Percentiles rank a stretch among this genome's conserved stretches.
These are phyloP conservation scores for Bactericera cockerelli DNA, from an alignment of 1,140 invertebrate genomes.

Conservation along the genomic window DNA sequence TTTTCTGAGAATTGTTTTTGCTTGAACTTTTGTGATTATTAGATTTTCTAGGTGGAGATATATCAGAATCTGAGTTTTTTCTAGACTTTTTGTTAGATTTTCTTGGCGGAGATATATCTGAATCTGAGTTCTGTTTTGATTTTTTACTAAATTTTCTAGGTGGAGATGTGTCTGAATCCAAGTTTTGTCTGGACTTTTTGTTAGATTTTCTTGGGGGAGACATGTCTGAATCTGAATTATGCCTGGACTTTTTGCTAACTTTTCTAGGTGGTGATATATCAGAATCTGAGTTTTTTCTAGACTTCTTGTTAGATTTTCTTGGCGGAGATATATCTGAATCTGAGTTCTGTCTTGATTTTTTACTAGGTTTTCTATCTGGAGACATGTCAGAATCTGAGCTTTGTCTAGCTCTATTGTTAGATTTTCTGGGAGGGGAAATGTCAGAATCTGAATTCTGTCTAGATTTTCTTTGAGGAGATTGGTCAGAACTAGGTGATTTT, in stretches of 20 bases:
- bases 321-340: constrained; percentile 22
- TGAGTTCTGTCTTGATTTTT: not conserved
- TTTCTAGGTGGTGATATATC: constrained; percentile 25
- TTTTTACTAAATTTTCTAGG: constrained; percentile 20
- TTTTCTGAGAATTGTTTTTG: not conserved
- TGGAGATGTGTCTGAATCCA: constrained; percentile 18
- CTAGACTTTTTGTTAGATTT: constrained; percentile 15
- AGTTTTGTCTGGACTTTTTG: constrained; percentile 1
- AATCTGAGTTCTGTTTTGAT: constrained; percentile 10
- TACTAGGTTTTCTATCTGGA: constrained; percentile 21
- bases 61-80: constrained; percentile 17
- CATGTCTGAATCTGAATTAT: constrained; percentile 19
- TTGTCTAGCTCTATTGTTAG: not conserved
- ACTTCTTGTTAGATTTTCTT: constrained; percentile 17
- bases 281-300: constrained; percentile 11
- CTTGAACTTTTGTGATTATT: constrained; percentile 6
- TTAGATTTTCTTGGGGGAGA: constrained; percentile 22
- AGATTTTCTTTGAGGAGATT: constrained; percentile 20
- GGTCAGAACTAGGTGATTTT: constrained; percentile 18
- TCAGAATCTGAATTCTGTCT: constrained; percentile 10
- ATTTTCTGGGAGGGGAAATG: constrained; percentile 3
- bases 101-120: constrained; percentile 21
- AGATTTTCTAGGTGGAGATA: constrained; percentile 23
- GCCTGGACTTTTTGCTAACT: constrained; percentile 12
- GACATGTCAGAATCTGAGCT: constrained; percentile 15